These are phyloP conservation scores for Pseudocheirus occidentalis DNA, from an alignment of 2,797 vertebrate species.

Conservation along the genomic window DNA sequence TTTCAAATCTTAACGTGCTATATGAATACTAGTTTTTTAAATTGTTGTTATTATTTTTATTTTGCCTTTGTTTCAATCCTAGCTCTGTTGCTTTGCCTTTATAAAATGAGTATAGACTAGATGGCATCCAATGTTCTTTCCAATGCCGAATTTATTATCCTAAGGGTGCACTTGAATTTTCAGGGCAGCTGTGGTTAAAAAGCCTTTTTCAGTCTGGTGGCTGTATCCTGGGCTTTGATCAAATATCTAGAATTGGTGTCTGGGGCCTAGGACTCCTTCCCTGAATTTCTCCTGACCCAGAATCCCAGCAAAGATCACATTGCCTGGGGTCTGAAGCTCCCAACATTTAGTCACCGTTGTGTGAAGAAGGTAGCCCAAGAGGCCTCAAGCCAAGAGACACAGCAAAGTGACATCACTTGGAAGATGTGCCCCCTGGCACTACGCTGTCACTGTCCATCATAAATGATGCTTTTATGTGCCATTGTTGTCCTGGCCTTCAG, in stretches of 20 bases:
- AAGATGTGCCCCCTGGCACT: not conserved
- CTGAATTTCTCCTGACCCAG: not conserved
- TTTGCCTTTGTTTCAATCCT: not conserved
- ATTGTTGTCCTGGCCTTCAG: not conserved
- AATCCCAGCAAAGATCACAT: not conserved
- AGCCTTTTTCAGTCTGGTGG: not conserved
- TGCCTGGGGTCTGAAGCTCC: not conserved
- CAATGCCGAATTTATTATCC: not conserved
- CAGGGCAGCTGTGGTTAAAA: not conserved
- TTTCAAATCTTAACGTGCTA: not conserved
- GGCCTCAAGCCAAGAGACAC: not conserved
- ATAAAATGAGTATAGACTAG: not conserved
- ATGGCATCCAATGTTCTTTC: not conserved
- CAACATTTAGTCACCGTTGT: not conserved
- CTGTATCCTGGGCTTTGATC: not conserved
- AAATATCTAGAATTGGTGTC: not conserved
- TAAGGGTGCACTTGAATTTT: not conserved
- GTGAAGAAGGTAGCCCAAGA: not conserved
- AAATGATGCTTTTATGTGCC: not conserved
- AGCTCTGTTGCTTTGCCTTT: not conserved
- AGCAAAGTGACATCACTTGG: not conserved
- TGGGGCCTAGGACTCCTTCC: not conserved
- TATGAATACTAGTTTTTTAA: not conserved
- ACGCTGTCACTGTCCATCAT: not conserved
- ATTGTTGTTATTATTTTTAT: not conserved